Base-by-base conservation (phyloP, 2,888 invertebrate species). In the Dasysyrphus albostriatus region DNA sequence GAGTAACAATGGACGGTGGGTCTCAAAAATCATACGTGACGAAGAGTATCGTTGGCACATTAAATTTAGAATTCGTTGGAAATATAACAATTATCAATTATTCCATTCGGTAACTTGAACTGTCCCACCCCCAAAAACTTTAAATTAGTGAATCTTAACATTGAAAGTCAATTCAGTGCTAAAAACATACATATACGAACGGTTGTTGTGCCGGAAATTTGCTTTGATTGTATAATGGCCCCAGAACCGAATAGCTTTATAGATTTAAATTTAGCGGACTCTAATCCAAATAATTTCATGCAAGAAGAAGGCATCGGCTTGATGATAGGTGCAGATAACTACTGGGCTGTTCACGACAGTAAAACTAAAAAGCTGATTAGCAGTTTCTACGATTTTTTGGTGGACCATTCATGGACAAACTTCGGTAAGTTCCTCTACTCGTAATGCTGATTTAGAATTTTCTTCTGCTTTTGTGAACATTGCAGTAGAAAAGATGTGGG, bases 171-270 rank as follows among this genome's bases (percentile, higher is more conserved):
- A 56, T 56, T 56, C 34, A n/a, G 34, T 56, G 24, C 24, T 24
- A 24, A 24, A 24, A 24, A 24, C 24, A 24, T 24, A 24, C 24
- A 24, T 2, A 24, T 24, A 24, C 24, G 24, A 2, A 3, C 3
- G 24, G 24, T 24, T 24, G 24, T 24, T 24, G 24, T 24, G 24
- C 24, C 24, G 24, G 24, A 24, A 24, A 24, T 24, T 34, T 56
- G 56, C 12, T 56, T 56, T 3, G 56, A 56, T 7, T 56, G 56
- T 32, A 5, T 56, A n/a, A 56, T 56, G 56, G 56, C 56, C n/a
- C n/a, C 32, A 16, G n/a, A 56, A n/a, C 37, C 32, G 3, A 56
- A 56, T 32, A 12, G 3, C 6, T n/a, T 56, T 34, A 32, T 10
- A 19, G 24, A 24, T 24, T 56, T 56, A 3, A 14, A 56, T 56